Base-by-base conservation (phyloP, 2,113 vertebrate species). In the Cairina moschata region DNA sequence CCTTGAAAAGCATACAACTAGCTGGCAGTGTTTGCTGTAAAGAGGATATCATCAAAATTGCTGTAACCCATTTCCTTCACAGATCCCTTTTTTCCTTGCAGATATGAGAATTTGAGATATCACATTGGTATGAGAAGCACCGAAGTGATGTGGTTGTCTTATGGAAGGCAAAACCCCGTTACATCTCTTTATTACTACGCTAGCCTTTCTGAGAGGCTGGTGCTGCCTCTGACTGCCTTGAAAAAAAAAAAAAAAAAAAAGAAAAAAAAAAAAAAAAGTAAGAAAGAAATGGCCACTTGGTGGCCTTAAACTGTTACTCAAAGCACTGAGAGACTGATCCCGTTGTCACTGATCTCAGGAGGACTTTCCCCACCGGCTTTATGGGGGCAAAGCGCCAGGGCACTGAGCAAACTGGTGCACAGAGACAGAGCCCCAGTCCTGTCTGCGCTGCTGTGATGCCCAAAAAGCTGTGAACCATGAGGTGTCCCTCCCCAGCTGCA, bases 271-370 rank as follows among this genome's bases (percentile, higher is more conserved):
- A 75, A 21, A 28, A 31, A 7, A 1, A 3, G 13, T 11, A 40
- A 34, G 0, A 44, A 78, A 86, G 3, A 89, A 91, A 59, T 31
- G 7, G 71, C 68, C 60, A 68, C 65, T 91, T 81, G 83, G 36
- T 78, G 65, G 40, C 79, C 82, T 90, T 95, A 69, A 94, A 74
- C 68, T 75, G 90, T 50, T 77, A 13, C 29, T 90, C 60, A 63
- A 63, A 80, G 58, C 28, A 52, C 11, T 0, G 1, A 23, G 46
- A 81, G 28, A 21, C 82, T 67, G 46, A 74, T 59, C 59, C 31
- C 75, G 36, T 63, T 75, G 59, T 38, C 63, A 16, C 15, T 32
- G 68, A 77, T 54, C 29, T 86, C 9, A 1, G 42, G 34, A 90
- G 62, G 21, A 74, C 13, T 15, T 81, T 56, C 42, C 21, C 22